Conservation (phyloP, 2,888 invertebrate genomes). For the Harpagoxenus sublaevis region DNA sequence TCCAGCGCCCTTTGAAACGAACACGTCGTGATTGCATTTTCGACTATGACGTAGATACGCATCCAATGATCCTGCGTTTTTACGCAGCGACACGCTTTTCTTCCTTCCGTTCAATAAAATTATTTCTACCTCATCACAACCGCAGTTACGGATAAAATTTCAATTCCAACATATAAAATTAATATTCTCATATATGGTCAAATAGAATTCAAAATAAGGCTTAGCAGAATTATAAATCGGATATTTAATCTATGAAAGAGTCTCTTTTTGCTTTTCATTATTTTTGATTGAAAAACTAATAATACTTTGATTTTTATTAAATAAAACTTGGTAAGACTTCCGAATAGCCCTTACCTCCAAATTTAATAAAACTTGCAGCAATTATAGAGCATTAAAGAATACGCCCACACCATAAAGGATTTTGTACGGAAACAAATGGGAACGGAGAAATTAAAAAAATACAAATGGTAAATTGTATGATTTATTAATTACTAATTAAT, state of each 20-base stretch:
- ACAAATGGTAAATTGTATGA: too few species aligned
- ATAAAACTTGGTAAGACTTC: too few species aligned
- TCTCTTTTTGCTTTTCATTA: neutral
- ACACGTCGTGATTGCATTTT: conserved; percentile 42
- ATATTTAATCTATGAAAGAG: neutral
- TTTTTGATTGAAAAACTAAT: neutral
- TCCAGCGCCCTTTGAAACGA: conserved; percentile 22
- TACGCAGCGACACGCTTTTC: conserved; percentile 11
- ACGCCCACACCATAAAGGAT: too few species aligned
- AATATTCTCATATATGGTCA: neutral
- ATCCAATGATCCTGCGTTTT: conserved; percentile 4
- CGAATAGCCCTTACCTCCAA: too few species aligned
- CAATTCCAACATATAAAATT: conserved; percentile 6
- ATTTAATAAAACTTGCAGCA: too few species aligned
- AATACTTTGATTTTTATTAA: neutral
- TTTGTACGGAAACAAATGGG: too few species aligned
- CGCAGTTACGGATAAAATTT: neutral
- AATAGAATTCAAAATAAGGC: neutral
- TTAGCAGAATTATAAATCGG: neutral
- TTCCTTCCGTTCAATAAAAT: neutral
- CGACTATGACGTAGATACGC: conserved; percentile 16
- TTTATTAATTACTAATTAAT: too few species aligned
- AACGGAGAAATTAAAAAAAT: too few species aligned
- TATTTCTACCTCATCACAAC: neutral
- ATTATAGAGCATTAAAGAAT: too few species aligned